Conservation (phyloP, 2,113 vertebrate genomes). For the Elanoides forficatus region DNA sequence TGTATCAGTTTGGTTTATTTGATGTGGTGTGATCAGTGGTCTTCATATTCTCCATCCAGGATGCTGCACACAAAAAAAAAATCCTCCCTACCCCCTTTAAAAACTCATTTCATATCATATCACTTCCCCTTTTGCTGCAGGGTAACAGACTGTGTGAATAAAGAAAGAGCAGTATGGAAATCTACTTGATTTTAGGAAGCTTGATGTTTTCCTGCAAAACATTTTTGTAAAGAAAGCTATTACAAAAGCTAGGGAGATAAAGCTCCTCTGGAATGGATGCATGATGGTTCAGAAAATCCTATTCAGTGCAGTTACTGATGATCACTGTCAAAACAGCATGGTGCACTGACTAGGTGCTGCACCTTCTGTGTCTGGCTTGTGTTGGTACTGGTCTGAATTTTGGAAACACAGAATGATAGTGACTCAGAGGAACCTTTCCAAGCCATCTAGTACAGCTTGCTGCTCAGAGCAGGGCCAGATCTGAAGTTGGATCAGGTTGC, state of each 20-base stretch:
- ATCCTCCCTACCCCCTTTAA: no score
- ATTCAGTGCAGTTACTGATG: fast-evolving
- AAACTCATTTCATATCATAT: neutral
- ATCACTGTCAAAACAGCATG: fast-evolving
- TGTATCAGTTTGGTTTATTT: neutral
- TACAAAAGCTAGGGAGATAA: neutral
- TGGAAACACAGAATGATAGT: fast-evolving
- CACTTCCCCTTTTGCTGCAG: neutral
- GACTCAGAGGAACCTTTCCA: neutral
- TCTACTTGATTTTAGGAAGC: neutral
- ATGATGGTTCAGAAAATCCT: neutral
- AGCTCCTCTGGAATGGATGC: fast-evolving
- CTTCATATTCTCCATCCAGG: neutral
- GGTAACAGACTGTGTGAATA: neutral
- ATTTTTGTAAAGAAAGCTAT: neutral
- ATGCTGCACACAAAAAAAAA: neutral
- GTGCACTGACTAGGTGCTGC: fast-evolving
- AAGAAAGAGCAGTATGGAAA: neutral
- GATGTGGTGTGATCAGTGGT: neutral
- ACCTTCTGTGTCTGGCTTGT: fast-evolving
- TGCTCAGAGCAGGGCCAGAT: neutral
- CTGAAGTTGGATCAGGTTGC: neutral
- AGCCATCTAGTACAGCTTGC: fast-evolving
- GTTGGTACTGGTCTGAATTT: neutral
- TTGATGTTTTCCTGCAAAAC: neutral